Evolutionary conservation across 2,888 invertebrate species (phyloP).

Genomic region (Rhorus exstirpatorius): DNA sequence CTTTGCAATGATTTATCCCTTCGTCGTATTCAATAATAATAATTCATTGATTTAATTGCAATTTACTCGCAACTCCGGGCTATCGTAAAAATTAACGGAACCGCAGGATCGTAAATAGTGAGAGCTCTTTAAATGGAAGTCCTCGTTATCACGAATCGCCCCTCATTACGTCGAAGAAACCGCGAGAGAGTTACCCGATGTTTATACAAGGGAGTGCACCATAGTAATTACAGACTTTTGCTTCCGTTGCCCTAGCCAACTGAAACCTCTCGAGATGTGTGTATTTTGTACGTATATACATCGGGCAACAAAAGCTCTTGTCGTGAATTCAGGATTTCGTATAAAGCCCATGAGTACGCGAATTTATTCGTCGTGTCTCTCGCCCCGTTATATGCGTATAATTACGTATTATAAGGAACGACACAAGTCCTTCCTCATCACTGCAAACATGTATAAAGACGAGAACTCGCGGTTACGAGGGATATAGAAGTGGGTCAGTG

Average conservation of each 20-base stretch:
- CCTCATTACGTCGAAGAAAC: conserved; percentile 57
- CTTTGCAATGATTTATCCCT: too few relatives aligned
- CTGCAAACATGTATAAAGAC: too few relatives aligned
- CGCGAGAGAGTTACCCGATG: conserved; percentile 22
- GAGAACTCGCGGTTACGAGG: too few relatives aligned
- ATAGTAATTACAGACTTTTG: conserved; percentile 26
- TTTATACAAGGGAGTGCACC: conserved; percentile 3
- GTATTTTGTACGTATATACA: not conserved
- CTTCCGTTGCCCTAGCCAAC: not conserved
- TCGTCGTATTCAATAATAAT: not conserved
- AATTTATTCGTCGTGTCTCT: too few relatives aligned
- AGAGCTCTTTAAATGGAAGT: conserved; percentile 63
- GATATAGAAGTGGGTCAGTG: too few relatives aligned
- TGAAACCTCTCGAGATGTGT: too few relatives aligned
- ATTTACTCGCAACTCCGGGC: conserved; percentile 1
- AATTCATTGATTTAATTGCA: conserved; percentile 45
- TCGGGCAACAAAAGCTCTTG: too few relatives aligned
- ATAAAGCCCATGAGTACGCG: too few relatives aligned
- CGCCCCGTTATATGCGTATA: too few relatives aligned
- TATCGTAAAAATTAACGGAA: not conserved
- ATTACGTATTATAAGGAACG: too few relatives aligned
- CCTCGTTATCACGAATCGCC: conserved; percentile 66
- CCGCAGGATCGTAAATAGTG: conserved; percentile 28
- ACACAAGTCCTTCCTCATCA: too few relatives aligned
- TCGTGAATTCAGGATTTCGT: too few relatives aligned